These are phyloP conservation scores for Malurus elegans DNA, from an alignment of 2,113 vertebrate genomes.

Conservation along the genomic window DNA sequence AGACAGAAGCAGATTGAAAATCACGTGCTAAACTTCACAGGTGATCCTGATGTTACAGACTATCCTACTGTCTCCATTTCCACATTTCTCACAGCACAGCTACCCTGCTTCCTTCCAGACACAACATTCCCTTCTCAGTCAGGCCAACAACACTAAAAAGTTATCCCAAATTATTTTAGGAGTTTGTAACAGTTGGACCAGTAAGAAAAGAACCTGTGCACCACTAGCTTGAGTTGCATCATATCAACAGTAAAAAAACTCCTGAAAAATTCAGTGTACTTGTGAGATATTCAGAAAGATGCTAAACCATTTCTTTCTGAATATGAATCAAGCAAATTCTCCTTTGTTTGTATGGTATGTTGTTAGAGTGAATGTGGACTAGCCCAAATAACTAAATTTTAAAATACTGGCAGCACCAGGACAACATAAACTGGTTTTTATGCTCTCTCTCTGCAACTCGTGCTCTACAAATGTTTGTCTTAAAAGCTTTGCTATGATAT, in stretches of 20 bases:
- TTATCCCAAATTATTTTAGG: background rate
- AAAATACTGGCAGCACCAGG: background rate
- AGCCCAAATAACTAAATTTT: background rate
- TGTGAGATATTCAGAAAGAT: background rate
- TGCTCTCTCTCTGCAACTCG: rapidly evolving
- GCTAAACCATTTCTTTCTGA: background rate
- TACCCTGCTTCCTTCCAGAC: background rate
- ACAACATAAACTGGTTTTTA: background rate
- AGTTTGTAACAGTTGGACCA: background rate
- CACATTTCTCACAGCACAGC: background rate
- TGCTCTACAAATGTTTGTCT: background rate
- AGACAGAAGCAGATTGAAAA: background rate
- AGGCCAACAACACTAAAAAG: background rate
- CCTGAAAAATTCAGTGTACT: background rate
- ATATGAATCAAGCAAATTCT: background rate
- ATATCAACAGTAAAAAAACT: background rate
- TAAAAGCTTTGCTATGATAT: background rate
- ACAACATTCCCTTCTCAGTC: background rate
- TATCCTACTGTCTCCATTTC: background rate
- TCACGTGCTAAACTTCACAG: background rate
- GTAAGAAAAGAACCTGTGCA: background rate
- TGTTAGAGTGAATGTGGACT: background rate
- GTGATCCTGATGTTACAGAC: background rate
- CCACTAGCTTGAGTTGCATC: background rate
- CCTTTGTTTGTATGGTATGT: background rate